phyloP scores from a whole-genome alignment of 2,888 invertebrate species.

The Linnaemya tessellans region DNA sequence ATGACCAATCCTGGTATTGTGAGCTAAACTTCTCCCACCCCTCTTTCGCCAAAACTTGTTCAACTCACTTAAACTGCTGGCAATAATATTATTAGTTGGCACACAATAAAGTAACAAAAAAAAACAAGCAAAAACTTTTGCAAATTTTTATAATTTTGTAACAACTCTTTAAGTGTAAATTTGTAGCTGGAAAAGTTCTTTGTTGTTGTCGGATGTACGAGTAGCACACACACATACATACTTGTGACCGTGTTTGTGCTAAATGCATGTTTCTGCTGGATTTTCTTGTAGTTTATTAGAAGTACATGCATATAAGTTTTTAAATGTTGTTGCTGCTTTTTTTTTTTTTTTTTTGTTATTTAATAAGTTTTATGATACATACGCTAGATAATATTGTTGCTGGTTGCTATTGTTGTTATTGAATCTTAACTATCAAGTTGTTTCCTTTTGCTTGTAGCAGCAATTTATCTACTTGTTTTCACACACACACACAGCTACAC shows the following conservation, averaged over 20 bases:
- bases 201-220: neutral
- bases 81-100: constrained; percentile 58
- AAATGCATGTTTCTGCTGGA: neutral
- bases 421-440: constrained; percentile 64
- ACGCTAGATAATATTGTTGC: constrained; percentile 49
- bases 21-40: neutral
- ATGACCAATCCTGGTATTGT: constrained; percentile 16
- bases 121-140: constrained; percentile 10
- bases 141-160: constrained; percentile 50
- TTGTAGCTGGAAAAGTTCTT: constrained; percentile 47
- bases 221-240: neutral
- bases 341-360: constrained; percentile 6
- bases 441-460: constrained; percentile 58
- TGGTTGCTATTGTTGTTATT: constrained; percentile 53
- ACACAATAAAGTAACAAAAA: neutral
- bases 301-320: neutral
- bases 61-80: constrained; percentile 52
- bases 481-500: neutral
- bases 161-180: constrained; percentile 62
- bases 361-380: constrained; percentile 59
- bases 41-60: constrained; percentile 25
- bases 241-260: neutral
- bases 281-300: constrained; percentile 52
- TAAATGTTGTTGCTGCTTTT: neutral
- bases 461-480: constrained; percentile 22